These are phyloP conservation scores for Margaritifera margaritifera DNA, from an alignment of 2,888 invertebrate genomes.

Conservation along the genomic window DNA sequence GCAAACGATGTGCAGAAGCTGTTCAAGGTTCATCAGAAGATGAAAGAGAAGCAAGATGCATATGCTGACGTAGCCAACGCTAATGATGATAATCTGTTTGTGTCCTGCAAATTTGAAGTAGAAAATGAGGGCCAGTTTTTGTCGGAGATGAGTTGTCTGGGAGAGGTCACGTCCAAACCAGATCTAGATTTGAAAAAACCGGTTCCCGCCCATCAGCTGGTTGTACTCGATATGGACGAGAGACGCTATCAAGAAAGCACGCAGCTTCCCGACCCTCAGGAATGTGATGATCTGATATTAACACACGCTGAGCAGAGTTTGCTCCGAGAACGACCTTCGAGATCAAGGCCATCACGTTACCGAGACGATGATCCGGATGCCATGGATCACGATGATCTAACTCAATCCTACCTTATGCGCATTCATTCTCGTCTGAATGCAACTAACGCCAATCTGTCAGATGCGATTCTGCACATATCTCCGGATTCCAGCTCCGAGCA, in stretches of 20 bases:
- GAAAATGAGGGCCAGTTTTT: constrained; percentile 58
- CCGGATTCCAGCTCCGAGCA: constrained; percentile 10
- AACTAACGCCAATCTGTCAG: constrained; percentile 49
- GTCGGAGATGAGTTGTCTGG: constrained; percentile 61
- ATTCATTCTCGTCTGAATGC: constrained; percentile 47
- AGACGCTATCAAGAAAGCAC: constrained; percentile 22
- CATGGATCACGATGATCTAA: constrained; percentile 36
- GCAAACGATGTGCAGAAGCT: constrained; percentile 58
- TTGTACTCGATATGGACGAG: constrained; percentile 46
- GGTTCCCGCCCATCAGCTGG: constrained; percentile 54
- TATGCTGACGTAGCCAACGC: constrained; percentile 51
- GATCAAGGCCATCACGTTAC: neutral
- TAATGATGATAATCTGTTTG: constrained; percentile 58
- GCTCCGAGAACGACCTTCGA: neutral
- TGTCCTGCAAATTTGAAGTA: constrained; percentile 55
- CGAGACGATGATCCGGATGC: constrained; percentile 26
- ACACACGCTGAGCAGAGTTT: constrained; percentile 20
- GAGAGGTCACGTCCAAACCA: constrained; percentile 51
- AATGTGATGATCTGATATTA: constrained; percentile 35
- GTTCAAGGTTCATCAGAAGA: constrained; percentile 58
- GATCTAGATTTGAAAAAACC: constrained; percentile 54
- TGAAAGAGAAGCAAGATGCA: constrained; percentile 56
- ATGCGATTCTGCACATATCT: constrained; percentile 40
- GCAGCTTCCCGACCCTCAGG: constrained; percentile 30
- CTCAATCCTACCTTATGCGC: constrained; percentile 43